phyloP scores from a whole-genome alignment of 1,140 invertebrate genomes.

The Diploscapter pachys region DNA sequence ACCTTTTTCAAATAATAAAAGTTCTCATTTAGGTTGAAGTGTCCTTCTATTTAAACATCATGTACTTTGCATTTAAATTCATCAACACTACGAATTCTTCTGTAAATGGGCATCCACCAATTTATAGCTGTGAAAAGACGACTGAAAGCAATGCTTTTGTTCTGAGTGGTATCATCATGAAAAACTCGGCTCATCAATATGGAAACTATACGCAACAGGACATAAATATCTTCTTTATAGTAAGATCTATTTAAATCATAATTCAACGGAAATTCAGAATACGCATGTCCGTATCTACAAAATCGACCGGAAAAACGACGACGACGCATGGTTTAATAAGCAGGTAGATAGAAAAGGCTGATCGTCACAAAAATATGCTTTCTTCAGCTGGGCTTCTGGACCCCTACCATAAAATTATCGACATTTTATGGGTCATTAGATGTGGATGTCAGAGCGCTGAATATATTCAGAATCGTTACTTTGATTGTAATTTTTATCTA shows the following conservation, averaged over 20 bases:
- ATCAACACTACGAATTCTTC: constrained; percentile 18
- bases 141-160: constrained; percentile 20
- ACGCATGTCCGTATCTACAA: constrained; percentile 40
- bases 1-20: constrained; percentile 1
- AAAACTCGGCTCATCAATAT: constrained; percentile 41
- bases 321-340: constrained; percentile 25
- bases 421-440: constrained; percentile 45
- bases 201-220: constrained; percentile 38
- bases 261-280: constrained; percentile 35
- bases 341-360: neutral
- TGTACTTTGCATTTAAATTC: constrained; percentile 25
- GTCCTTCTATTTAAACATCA: constrained; percentile 25
- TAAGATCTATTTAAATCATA: constrained; percentile 16
- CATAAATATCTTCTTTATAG: constrained; percentile 45
- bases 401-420: constrained; percentile 33
- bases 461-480: constrained; percentile 51
- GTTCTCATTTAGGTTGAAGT: constrained; percentile 32
- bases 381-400: constrained; percentile 51
- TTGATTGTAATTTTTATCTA: constrained; percentile 41
- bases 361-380: neutral
- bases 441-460: constrained; percentile 46
- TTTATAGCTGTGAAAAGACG: constrained; percentile 2
- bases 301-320: constrained; percentile 41
- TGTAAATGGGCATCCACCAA: constrained; percentile 11
- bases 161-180: constrained; percentile 21